A percentile compares a stretch with the other conserved stretches of the same genome.
These are phyloP conservation scores for Kryptopterus vitreolus DNA, from an alignment of 2,797 vertebrate species.

Conservation along the genomic window DNA sequence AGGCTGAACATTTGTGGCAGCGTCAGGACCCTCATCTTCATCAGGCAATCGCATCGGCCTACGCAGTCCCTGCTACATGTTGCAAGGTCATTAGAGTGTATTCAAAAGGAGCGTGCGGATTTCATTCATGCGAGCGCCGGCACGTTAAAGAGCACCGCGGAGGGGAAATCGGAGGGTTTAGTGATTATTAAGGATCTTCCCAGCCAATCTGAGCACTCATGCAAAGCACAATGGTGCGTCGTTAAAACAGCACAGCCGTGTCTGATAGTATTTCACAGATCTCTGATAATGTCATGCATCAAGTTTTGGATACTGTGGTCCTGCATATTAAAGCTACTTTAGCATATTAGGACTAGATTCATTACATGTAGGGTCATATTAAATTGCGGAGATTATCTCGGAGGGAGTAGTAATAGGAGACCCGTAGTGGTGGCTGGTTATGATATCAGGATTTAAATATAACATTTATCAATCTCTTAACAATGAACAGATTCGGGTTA, in stretches of 20 bases:
- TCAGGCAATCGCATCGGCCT: not conserved
- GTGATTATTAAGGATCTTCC: not conserved
- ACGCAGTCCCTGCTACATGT: conserved; percentile 1
- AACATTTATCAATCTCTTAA: not conserved
- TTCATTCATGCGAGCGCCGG: not conserved
- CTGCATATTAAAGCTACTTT: not conserved
- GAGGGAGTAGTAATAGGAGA: not conserved
- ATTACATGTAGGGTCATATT: not conserved
- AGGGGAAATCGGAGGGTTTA: not conserved
- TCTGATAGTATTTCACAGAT: conserved; percentile 20
- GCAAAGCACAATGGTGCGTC: not conserved
- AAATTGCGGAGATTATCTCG: not conserved
- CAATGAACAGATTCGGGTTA: not conserved
- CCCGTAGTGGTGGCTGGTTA: not conserved
- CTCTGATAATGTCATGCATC: not conserved
- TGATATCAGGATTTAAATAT: not conserved
- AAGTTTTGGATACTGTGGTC: not conserved
- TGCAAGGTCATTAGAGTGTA: not conserved
- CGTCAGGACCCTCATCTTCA: not conserved
- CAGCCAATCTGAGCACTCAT: conserved; percentile 19
- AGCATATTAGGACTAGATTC: conserved; percentile 5
- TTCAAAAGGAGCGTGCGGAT: not conserved
- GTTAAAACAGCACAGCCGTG: conserved; percentile 8
- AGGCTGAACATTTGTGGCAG: not conserved
- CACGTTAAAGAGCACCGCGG: not conserved